Base-by-base conservation (phyloP, 2,797 vertebrate genomes). In the Valencia hispanica region DNA sequence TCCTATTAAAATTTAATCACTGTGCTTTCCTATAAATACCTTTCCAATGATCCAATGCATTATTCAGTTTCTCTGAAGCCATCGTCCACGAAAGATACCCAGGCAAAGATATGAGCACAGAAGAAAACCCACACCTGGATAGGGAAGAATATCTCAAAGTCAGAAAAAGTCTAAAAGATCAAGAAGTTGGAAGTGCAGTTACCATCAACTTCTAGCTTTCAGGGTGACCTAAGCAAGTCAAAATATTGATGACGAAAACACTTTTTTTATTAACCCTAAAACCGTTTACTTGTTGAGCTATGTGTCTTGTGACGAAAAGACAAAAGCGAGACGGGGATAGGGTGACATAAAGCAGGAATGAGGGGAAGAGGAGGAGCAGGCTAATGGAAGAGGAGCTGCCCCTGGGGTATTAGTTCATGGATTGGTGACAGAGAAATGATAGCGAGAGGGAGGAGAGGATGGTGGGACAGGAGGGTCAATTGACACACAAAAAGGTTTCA, bases 401-500 rank as follows among this genome's bases (percentile, higher is more conserved):
- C 93, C 93, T 92, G 82, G 95, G 92, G 94, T 94, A 94, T 95
- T 94, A 87, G 82, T 78, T 88, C 91, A 93, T 92, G 90, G 94
- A 94, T 95, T 94, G 92, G 94, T 94, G 94, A 94, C 94, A 93
- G 84, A 93, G 91, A 91, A 91, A 93, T 91, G 91, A 92, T 88
- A 87, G 90, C 74, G 83, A 88, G 89, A 91, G 88, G 84, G 88
- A 78, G 72, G 81, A 86, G 86, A 84, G 85, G 82, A 85, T 80
- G 85, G 87, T 84, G 82, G 86, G 89, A 88, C 80, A 84, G 88
- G 86, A 83, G 92, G 89, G 92, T 92, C 89, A 93, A 95, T 95
- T 94, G 87, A 96, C 95, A 91, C 87, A 91, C 93, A 94, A 95
- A 95, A 95, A 94, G 94, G 94, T 93, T 94, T 94, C 86, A 86